These are phyloP conservation scores for Aplocera efformata DNA, from an alignment of 2,888 invertebrate genomes.

Conservation along the genomic window DNA sequence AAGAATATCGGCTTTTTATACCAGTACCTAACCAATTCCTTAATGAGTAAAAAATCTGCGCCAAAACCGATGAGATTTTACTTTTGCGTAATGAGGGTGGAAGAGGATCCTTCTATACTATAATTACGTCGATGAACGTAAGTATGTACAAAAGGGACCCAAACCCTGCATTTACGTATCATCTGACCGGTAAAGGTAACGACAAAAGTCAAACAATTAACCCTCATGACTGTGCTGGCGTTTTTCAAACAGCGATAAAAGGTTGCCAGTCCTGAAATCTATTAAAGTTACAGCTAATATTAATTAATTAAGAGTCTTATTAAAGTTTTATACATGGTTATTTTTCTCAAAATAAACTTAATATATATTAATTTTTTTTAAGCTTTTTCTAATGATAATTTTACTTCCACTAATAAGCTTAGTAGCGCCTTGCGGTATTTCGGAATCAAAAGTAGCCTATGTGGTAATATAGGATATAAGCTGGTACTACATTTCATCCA, in stretches of 20 bases:
- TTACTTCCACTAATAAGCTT: no score
- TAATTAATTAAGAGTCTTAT: no score
- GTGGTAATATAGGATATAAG: no score
- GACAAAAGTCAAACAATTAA: conserved; percentile 66
- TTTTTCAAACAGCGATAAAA: conserved; percentile 45
- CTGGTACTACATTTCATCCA: no score
- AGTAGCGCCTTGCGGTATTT: no score
- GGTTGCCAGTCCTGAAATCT: conserved; percentile 25
- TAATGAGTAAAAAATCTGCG: conserved; percentile 49
- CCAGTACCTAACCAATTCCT: conserved; percentile 60
- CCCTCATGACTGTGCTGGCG: conserved; percentile 47
- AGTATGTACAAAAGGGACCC: conserved; percentile 34
- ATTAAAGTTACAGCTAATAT: no score
- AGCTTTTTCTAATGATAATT: no score
- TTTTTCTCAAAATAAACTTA: no score
- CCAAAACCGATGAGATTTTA: conserved; percentile 44
- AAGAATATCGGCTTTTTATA: conserved; percentile 44
- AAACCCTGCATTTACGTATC: conserved; percentile 49
- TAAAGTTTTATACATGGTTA: no score
- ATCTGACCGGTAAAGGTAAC: conserved; percentile 53
- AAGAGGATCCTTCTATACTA: conserved; percentile 34
- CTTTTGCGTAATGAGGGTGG: conserved; percentile 23
- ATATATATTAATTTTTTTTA: no score
- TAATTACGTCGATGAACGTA: conserved; percentile 42
- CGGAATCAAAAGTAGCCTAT: no score